A percentile compares a stretch with the other conserved stretches of the same genome.
These are phyloP conservation scores for Drosophila nannoptera DNA, from an alignment of 1,140 invertebrate species.

Conservation along the genomic window DNA sequence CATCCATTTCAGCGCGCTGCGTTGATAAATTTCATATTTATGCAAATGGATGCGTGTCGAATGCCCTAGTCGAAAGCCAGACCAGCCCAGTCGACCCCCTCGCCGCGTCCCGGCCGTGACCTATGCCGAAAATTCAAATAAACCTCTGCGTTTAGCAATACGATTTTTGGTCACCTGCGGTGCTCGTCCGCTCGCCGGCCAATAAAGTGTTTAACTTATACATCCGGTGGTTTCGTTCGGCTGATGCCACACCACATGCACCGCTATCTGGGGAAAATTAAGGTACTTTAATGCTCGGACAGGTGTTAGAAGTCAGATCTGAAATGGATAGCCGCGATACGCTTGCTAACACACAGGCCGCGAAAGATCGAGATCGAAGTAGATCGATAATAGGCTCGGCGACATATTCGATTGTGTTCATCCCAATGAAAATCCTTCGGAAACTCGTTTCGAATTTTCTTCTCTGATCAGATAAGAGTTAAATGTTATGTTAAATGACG, in stretches of 20 bases:
- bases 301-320: constrained; percentile 13
- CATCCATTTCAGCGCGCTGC: constrained; percentile 63
- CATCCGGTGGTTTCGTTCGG: constrained; percentile 49
- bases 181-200: constrained; percentile 30
- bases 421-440: background rate
- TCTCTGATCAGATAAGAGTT: no score
- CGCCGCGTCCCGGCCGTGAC: constrained; percentile 28
- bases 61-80: constrained; percentile 50
- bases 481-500: no score
- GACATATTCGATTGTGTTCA: background rate
- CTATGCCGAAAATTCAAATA: constrained; percentile 47
- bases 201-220: constrained; percentile 72
- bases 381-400: background rate
- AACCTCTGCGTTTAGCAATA: constrained; percentile 57
- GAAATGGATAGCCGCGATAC: background rate
- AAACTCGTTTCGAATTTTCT: no score
- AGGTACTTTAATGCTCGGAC: constrained; percentile 18
- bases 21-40: constrained; percentile 77
- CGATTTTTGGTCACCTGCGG: constrained; percentile 61
- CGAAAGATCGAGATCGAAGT: background rate
- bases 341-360: background rate
- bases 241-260: constrained; percentile 33
- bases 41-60: constrained; percentile 62
- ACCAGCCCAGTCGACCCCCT: constrained; percentile 45
- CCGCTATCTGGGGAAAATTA: constrained; percentile 25